These are phyloP conservation scores for Lochmaea capreae DNA, from an alignment of 2,888 invertebrate genomes.

Conservation along the genomic window DNA sequence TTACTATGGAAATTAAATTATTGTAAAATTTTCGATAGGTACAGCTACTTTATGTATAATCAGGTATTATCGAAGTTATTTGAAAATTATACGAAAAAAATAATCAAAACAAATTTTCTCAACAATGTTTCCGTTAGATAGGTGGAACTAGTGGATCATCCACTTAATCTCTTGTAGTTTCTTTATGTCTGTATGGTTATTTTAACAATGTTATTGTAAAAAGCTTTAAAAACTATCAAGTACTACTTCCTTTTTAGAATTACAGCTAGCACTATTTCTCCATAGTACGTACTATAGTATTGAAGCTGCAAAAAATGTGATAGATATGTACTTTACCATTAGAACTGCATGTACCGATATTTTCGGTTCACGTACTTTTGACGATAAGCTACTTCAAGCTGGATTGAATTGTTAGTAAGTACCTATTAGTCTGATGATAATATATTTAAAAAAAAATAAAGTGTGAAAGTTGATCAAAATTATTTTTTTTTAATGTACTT, in stretches of 20 bases:
- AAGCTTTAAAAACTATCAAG: not conserved
- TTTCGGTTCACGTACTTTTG: conserved; percentile 71
- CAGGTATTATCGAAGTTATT: too few relatives aligned
- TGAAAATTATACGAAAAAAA: too few relatives aligned
- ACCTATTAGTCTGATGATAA: conserved; percentile 19
- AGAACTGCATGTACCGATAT: conserved; percentile 75
- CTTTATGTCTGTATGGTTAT: too few relatives aligned
- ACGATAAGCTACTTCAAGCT: conserved; percentile 65
- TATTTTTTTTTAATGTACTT: too few relatives aligned
- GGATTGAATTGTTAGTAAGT: conserved; percentile 69
- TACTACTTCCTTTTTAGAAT: conserved; percentile 50
- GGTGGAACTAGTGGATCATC: too few relatives aligned
- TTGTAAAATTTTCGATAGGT: too few relatives aligned
- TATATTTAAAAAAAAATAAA: not conserved
- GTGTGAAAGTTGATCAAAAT: too few relatives aligned
- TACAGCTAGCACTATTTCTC: conserved; percentile 71
- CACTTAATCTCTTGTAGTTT: too few relatives aligned
- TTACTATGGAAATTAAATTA: too few relatives aligned
- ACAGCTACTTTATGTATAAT: too few relatives aligned
- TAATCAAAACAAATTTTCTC: too few relatives aligned
- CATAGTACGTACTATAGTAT: conserved; percentile 77
- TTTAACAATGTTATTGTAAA: not conserved
- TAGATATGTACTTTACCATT: conserved; percentile 77
- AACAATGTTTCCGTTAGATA: too few relatives aligned
- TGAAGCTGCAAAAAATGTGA: conserved; percentile 76